Percentiles rank a stretch among this genome's conserved stretches.
Evolutionary conservation across 2,888 invertebrate genomes (phyloP).

Genomic region (Acleris cristana): DNA sequence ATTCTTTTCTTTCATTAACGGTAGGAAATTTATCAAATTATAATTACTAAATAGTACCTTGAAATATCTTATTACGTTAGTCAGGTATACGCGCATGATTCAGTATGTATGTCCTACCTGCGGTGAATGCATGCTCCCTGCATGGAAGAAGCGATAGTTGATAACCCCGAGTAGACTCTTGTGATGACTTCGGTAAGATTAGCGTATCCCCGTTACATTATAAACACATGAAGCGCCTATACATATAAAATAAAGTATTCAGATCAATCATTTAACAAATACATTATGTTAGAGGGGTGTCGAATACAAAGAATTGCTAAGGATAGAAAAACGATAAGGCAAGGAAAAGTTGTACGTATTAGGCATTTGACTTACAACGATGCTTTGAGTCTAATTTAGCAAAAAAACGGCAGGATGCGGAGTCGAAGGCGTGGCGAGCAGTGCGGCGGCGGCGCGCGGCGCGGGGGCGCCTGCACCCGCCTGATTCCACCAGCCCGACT

Average conservation of each 20-base stretch:
- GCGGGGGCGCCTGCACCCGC: conserved; percentile 25
- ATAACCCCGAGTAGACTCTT: conserved; percentile 58
- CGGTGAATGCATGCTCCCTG: conserved; percentile 51
- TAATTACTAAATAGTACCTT: background rate
- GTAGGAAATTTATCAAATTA: no score
- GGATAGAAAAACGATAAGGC: background rate
- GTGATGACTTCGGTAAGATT: conserved; percentile 34
- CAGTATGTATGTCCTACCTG: conserved; percentile 40
- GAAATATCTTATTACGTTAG: background rate
- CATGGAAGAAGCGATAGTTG: conserved; percentile 57
- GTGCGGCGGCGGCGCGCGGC: conserved; percentile 49
- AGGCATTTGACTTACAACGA: conserved; percentile 63
- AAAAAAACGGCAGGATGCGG: conserved; percentile 76
- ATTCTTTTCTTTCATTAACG: no score
- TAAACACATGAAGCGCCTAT: conserved; percentile 22
- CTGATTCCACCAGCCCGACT: conserved; percentile 25
- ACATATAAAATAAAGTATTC: background rate
- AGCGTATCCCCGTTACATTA: conserved; percentile 33
- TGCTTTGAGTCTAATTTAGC: conserved; percentile 70
- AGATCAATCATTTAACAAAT: no score
- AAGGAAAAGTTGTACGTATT: conserved; percentile 25
- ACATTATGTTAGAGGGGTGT: no score
- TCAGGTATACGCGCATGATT: background rate
- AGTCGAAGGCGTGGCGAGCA: conserved; percentile 73
- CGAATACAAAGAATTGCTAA: no score